A percentile compares a stretch with the other conserved stretches of the same genome.
phyloP scores from a whole-genome alignment of 2,797 vertebrate species.

The Amazona ochrocephala region DNA sequence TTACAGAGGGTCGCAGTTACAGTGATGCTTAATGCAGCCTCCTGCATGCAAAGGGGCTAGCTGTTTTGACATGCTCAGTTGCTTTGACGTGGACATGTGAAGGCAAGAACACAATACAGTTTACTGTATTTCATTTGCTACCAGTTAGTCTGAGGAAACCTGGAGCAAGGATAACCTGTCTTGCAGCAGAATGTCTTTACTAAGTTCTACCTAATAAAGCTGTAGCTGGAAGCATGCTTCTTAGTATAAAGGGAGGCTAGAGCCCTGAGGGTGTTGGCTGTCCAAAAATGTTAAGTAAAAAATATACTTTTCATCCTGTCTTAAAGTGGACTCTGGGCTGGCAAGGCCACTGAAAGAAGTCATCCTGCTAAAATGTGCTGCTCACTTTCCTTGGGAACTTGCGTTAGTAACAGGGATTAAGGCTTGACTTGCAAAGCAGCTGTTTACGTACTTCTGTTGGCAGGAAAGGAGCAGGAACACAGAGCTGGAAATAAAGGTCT shows the following conservation, averaged over 20 bases:
- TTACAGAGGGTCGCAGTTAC: not conserved
- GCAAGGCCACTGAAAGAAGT: not conserved
- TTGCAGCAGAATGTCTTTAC: not conserved
- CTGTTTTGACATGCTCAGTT: not conserved
- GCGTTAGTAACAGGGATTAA: not conserved
- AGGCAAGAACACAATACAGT: rapidly evolving
- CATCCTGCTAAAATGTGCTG: not conserved
- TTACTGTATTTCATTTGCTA: not conserved
- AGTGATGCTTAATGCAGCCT: not conserved
- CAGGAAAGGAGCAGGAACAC: not conserved
- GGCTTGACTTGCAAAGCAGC: not conserved
- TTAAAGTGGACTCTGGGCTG: not conserved
- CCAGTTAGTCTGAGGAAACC: not conserved
- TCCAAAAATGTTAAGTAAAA: not conserved
- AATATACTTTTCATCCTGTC: not conserved
- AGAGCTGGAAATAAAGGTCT: not conserved
- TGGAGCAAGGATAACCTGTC: not conserved
- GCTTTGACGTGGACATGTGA: not conserved
- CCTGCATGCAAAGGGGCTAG: not conserved
- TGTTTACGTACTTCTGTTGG: not conserved
- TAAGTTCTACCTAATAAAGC: not conserved
- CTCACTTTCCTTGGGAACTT: not conserved
- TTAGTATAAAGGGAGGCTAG: not conserved
- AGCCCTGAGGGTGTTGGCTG: not conserved
- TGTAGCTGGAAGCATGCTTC: not conserved